phyloP scores from a whole-genome alignment of 2,888 invertebrate species.

The Coenonympha arcania region DNA sequence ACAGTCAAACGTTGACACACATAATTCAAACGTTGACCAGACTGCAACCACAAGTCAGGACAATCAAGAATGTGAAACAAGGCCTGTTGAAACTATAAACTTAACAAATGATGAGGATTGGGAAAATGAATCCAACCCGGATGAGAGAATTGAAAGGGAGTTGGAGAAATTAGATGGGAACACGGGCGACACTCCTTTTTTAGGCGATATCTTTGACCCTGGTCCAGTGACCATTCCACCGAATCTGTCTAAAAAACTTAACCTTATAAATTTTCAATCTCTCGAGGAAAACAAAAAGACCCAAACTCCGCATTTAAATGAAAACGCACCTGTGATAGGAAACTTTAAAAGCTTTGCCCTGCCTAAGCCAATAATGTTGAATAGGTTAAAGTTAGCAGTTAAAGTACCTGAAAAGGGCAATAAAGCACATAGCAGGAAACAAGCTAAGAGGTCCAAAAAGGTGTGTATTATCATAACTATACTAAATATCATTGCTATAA shows the following conservation, averaged over 20 bases:
- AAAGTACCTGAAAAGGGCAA: constrained; percentile 53
- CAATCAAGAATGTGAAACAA: not conserved
- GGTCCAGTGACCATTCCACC: constrained; percentile 50
- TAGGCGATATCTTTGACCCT: constrained; percentile 69
- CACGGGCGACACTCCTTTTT: constrained; percentile 61
- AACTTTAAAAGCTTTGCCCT: constrained; percentile 70
- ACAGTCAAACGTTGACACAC: constrained; percentile 28
- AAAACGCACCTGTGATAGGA: constrained; percentile 59
- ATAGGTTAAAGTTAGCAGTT: constrained; percentile 60
- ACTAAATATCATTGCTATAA: constrained; percentile 1
- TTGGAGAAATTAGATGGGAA: constrained; percentile 54
- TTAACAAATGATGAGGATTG: constrained; percentile 65
- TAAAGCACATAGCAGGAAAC: constrained; percentile 42
- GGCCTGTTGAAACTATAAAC: constrained; percentile 44
- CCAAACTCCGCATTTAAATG: constrained; percentile 38
- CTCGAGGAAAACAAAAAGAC: constrained; percentile 39
- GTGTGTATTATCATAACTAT: constrained; percentile 50
- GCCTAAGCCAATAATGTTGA: constrained; percentile 66
- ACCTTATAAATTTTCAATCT: constrained; percentile 46
- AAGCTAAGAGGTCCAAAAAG: constrained; percentile 52
- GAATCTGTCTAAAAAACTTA: constrained; percentile 48
- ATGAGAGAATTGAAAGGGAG: constrained; percentile 59
- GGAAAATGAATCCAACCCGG: constrained; percentile 59
- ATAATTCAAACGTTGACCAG: constrained; percentile 13
- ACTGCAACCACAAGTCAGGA: constrained; percentile 23